Evolutionary conservation across 1,140 invertebrate genomes (phyloP).

Genomic region (Lordiphosa clarofinis): DNA sequence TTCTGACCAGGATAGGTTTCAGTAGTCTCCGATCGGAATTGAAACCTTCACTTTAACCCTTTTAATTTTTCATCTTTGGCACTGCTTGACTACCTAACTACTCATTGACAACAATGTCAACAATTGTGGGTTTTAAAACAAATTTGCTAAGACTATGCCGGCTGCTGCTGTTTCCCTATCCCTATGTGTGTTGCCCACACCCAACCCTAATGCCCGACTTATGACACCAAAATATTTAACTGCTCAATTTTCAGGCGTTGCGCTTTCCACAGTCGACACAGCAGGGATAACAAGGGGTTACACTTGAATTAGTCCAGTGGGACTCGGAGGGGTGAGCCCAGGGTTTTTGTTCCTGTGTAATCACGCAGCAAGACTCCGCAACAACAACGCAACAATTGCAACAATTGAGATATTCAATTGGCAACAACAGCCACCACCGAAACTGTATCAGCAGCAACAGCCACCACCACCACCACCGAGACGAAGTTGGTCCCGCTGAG

Average conservation of each 20-base stretch:
- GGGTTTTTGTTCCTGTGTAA: constrained; percentile 57
- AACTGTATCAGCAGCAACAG: constrained; percentile 3
- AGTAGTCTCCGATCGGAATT: too few relatives aligned
- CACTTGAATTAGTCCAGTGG: constrained; percentile 72
- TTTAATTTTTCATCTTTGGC: background rate
- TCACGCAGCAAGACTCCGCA: constrained; percentile 54
- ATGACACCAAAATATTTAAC: constrained; percentile 79
- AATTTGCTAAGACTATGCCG: constrained; percentile 7
- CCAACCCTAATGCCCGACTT: constrained; percentile 65
- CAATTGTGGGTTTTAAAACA: constrained; percentile 26
- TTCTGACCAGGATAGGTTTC: too few relatives aligned
- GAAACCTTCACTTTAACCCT: too few relatives aligned
- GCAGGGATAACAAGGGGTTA: constrained; percentile 66
- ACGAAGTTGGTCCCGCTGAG: constrained; percentile 48
- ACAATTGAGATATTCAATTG: constrained; percentile 75
- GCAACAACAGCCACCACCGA: constrained; percentile 44
- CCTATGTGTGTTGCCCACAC: background rate
- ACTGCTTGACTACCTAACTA: background rate
- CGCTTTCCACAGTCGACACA: constrained; percentile 32
- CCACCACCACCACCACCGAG: constrained; percentile 43
- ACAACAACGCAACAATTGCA: constrained; percentile 35
- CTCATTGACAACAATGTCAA: background rate
- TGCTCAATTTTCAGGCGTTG: constrained; percentile 71
- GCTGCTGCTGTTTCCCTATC: background rate
- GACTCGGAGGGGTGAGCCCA: constrained; percentile 41